Evolutionary conservation across 1,140 invertebrate species (phyloP), one percentile per base, ranked within the genome.

Genomic region (Pachyrhynchus sulphureomaculatus): DNA sequence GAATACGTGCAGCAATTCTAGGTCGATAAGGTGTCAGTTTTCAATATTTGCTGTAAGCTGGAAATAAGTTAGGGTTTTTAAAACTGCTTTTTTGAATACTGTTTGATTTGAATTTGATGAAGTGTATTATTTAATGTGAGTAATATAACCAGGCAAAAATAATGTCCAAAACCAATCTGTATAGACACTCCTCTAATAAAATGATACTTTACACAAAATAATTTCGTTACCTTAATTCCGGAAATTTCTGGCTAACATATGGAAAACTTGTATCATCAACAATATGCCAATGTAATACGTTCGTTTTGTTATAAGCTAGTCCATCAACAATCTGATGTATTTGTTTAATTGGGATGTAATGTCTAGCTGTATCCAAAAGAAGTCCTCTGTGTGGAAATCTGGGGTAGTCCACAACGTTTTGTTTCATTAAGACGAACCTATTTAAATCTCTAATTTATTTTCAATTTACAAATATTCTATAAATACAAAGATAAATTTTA

Each of bases 271-370:
- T 88, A 73, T 95, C 92, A 74, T 97, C 95, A 0, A 91, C 87
- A 18, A 97, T 90, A 75, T 97, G 94, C 94, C 94, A 97, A 74
- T 96, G 94, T 57, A 97, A 88, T 0, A 96, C 92, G 76, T 96
- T 96, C 53, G 93, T 77, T 77, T 96, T 97, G 74, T 93, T 94
- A 64, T 88, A 88, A 1, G 88, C 83, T 92, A 96, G 93, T 0
- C 89, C 86, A 58, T 91, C 89, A 26, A 95, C 68, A 1, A 84
- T 89, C 23, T 82, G 72, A 10, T 84, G 68, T 18, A 95, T 84
- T 26, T 82, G 83, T 2, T 70, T 48, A 1, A 91, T 61, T 0
- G 88, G 82, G 5, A 93, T 75, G 75, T 83, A 96, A 77, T 96
- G 93, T 4, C 93, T 80, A 1, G 90, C 84, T 0, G 91, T 93